Evolutionary conservation across 2,888 invertebrate genomes (phyloP).

Genomic region (Plagodis pulveraria): DNA sequence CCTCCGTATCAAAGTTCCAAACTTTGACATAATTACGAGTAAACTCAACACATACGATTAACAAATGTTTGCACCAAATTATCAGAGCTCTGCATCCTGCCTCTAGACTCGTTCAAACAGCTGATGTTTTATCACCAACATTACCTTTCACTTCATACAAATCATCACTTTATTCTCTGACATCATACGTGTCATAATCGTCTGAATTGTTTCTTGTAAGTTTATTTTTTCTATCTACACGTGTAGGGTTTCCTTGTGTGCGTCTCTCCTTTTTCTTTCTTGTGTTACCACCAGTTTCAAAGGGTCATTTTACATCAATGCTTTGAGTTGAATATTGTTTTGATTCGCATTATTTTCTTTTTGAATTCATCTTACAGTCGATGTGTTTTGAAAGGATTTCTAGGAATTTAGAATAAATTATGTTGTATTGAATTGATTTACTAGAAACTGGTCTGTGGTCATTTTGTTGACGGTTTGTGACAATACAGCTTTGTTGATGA

Average conservation of each 20-base stretch:
- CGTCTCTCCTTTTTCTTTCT: slow-evolving; percentile 49
- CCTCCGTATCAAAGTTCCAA: slow-evolving; percentile 9
- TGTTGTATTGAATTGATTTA: slow-evolving; percentile 16
- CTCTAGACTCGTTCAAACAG: slow-evolving; percentile 54
- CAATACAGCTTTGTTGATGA: slow-evolving; percentile 16
- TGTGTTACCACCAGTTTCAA: slow-evolving; percentile 50
- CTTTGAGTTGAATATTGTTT: slow-evolving; percentile 48
- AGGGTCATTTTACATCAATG: slow-evolving; percentile 54
- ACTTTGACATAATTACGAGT: slow-evolving; percentile 25
- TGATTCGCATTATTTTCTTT: slow-evolving; percentile 33
- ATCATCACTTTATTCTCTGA: slow-evolving; percentile 16
- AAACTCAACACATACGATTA: slow-evolving; percentile 29
- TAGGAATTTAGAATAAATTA: slow-evolving; percentile 29
- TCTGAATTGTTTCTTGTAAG: slow-evolving; percentile 32
- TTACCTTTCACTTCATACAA: slow-evolving; percentile 31
- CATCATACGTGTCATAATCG: slow-evolving; percentile 23
- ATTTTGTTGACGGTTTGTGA: slow-evolving; percentile 14
- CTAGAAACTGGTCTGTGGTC: slow-evolving; percentile 14
- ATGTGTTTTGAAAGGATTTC: slow-evolving; percentile 26
- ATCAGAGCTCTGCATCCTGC: slow-evolving; percentile 49
- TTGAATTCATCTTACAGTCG: slow-evolving; percentile 20
- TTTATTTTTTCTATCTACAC: slow-evolving; percentile 56
- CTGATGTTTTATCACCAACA: slow-evolving; percentile 56
- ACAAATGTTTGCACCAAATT: slow-evolving; percentile 55
- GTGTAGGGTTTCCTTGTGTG: slow-evolving; percentile 46